A percentile compares a stretch with the other conserved stretches of the same genome.
Conservation (phyloP, 2,888 invertebrate genomes). For the Alcis repandata region DNA sequence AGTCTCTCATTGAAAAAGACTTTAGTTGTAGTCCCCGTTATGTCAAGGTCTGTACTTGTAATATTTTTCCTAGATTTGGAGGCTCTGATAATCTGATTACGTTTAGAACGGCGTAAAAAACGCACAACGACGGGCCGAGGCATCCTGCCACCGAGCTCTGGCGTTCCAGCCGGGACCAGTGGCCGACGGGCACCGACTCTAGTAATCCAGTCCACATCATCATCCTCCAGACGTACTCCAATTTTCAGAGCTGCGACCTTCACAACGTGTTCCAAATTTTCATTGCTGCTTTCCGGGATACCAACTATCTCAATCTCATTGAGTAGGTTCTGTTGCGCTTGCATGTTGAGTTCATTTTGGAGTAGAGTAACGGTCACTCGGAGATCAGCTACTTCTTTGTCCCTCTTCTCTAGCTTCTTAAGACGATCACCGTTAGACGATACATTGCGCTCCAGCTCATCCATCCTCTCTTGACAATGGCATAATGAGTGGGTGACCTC, state of each 20-base stretch:
- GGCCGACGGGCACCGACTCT: conserved; percentile 12
- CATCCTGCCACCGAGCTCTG: neutral
- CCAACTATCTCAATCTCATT: conserved; percentile 14
- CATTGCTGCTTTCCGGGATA: conserved; percentile 7
- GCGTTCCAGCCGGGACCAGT: neutral
- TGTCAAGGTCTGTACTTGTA: conserved; percentile 5
- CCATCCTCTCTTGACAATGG: no score
- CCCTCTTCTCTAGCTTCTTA: neutral
- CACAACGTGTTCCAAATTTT: conserved; percentile 6
- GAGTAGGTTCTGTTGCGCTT: conserved; percentile 1
- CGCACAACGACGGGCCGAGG: conserved; percentile 26
- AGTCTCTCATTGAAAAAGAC: conserved; percentile 12
- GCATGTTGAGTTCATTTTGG: conserved; percentile 1
- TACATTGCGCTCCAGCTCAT: no score
- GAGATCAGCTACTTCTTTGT: neutral
- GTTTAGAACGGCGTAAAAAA: conserved; percentile 2
- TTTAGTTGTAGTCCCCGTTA: conserved; percentile 2
- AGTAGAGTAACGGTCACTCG: neutral
- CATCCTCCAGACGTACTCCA: conserved; percentile 14
- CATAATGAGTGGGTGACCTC: no score
- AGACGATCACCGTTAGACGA: no score
- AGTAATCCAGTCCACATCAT: conserved; percentile 21
- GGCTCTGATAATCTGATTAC: conserved; percentile 19
- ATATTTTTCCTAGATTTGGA: conserved; percentile 12
- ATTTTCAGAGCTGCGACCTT: conserved; percentile 9